Conservation (phyloP, 1,140 invertebrate genomes). For the Pentalonia nigronervosa region DNA sequence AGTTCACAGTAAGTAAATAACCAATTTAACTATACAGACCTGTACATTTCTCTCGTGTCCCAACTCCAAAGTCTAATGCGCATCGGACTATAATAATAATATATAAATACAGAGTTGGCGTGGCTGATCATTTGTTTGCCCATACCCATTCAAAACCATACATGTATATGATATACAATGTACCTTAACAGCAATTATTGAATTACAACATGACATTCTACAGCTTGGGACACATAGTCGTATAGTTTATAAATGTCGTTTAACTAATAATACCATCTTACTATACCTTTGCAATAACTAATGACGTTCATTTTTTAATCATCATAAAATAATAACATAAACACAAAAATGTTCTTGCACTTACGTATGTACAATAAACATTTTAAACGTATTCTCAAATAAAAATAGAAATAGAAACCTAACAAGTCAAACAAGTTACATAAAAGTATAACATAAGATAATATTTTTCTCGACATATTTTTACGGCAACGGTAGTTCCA, state of each 20-base stretch:
- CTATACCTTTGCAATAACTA: background rate
- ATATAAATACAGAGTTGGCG: background rate
- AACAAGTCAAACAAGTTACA: background rate
- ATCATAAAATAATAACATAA: background rate
- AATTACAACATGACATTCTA: background rate
- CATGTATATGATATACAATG: background rate
- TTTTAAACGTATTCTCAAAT: background rate
- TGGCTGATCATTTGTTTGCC: background rate
- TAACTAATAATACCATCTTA: too few species aligned
- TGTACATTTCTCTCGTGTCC: background rate
- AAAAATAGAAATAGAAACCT: background rate
- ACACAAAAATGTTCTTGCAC: background rate
- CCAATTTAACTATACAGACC: background rate
- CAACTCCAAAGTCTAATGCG: background rate
- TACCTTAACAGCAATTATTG: too few species aligned
- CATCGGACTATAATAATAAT: background rate
- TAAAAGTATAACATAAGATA: background rate
- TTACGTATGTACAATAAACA: background rate
- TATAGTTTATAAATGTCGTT: background rate
- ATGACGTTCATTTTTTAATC: background rate
- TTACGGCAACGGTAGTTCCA: background rate
- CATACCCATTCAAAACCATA: background rate
- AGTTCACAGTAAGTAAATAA: slow-evolving; percentile 49
- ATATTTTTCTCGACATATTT: background rate
- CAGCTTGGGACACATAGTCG: background rate